Conservation (phyloP, 2,888 invertebrate genomes). For the Andrena bucephala region DNA sequence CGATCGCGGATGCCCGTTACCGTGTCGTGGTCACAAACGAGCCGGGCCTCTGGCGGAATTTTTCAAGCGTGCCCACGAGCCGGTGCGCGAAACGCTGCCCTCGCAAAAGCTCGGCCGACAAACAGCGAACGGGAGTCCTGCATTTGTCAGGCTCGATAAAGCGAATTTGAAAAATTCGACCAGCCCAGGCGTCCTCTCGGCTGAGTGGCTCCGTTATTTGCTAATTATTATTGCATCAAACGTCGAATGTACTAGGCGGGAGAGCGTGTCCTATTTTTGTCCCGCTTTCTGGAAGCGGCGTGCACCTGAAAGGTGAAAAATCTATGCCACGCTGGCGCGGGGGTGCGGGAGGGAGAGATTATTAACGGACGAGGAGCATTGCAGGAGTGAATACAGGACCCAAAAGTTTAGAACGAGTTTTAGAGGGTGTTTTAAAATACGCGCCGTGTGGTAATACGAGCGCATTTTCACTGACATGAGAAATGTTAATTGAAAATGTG, state of each 20-base stretch:
- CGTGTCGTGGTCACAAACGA: constrained; percentile 54
- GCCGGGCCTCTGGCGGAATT: constrained; percentile 59
- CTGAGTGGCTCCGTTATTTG: neutral
- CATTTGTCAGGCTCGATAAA: constrained; percentile 13
- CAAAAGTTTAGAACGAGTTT: too few relatives aligned
- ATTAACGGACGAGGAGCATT: too few relatives aligned
- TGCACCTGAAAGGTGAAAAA: too few relatives aligned
- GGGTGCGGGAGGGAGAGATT: too few relatives aligned
- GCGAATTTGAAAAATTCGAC: neutral
- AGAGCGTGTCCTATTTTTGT: neutral
- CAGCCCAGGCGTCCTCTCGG: neutral
- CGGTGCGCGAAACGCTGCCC: neutral
- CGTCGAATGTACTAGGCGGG: neutral
- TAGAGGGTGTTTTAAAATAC: too few relatives aligned
- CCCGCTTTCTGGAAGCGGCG: neutral
- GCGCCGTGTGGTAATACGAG: too few relatives aligned
- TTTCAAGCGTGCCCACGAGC: constrained; percentile 58
- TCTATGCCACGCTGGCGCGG: too few relatives aligned
- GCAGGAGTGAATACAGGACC: too few relatives aligned
- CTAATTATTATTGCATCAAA: constrained; percentile 4
- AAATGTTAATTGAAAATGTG: too few relatives aligned
- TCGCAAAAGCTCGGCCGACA: neutral
- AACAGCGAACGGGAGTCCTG: constrained; percentile 20
- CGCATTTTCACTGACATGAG: too few relatives aligned
- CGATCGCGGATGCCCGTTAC: constrained; percentile 64